Evolutionary conservation across 2,888 invertebrate species (phyloP).

Genomic region (Chrysopilus asiliformis): DNA sequence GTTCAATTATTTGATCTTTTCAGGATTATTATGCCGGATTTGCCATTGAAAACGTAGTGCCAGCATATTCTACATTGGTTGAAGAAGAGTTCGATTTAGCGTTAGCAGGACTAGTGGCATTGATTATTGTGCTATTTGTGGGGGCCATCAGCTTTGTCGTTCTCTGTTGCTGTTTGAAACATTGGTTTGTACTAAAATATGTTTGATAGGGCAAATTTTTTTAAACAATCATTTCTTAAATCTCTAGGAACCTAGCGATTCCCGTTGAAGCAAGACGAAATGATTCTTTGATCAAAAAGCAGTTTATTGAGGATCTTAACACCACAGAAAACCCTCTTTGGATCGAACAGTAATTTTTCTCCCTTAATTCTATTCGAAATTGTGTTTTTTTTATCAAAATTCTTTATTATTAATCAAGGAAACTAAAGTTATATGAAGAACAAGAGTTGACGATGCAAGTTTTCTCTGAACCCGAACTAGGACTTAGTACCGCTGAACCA

Average conservation of each 20-base stretch:
- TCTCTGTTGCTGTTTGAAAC: constrained; percentile 75
- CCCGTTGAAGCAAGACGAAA: constrained; percentile 71
- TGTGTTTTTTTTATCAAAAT: constrained; percentile 6
- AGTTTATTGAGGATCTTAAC: constrained; percentile 71
- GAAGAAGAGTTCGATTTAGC: constrained; percentile 76
- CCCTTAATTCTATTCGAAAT: constrained; percentile 5
- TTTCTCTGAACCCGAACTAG: constrained; percentile 57
- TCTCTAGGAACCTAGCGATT: constrained; percentile 58
- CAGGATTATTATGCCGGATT: constrained; percentile 52
- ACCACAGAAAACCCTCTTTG: constrained; percentile 86
- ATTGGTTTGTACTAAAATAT: constrained; percentile 44
- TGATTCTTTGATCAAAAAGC: constrained; percentile 68
- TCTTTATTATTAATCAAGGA: constrained; percentile 43
- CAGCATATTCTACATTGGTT: constrained; percentile 49
- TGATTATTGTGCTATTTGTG: constrained; percentile 71
- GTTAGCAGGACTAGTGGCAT: constrained; percentile 69
- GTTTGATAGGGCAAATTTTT: background rate
- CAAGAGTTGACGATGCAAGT: constrained; percentile 91
- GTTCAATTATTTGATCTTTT: constrained; percentile 25
- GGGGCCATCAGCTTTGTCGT: constrained; percentile 77
- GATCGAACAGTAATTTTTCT: constrained; percentile 80
- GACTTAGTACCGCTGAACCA: constrained; percentile 19
- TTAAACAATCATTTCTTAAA: background rate
- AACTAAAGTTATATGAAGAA: constrained; percentile 78
- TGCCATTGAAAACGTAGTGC: constrained; percentile 61